Conservation (phyloP, 2,797 vertebrate species). For the Vultur gryphus region DNA sequence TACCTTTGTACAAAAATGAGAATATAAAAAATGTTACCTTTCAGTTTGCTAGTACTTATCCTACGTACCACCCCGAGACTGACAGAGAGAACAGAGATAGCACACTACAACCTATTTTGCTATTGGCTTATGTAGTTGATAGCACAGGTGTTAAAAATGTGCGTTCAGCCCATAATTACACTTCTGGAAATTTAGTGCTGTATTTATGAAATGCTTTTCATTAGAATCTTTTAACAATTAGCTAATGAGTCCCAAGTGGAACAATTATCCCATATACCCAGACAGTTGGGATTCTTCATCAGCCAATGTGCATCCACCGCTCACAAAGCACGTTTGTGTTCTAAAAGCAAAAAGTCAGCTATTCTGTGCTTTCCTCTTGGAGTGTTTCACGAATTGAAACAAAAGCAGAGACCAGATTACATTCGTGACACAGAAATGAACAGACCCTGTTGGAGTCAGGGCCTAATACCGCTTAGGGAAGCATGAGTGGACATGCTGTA, state of each 20-base stretch:
- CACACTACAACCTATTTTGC: neutral
- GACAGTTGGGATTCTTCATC: constrained; percentile 30
- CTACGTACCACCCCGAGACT: neutral
- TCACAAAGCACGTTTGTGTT: neutral
- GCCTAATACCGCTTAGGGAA: neutral
- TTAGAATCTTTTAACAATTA: constrained; percentile 54
- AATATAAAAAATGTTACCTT: neutral
- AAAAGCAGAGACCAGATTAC: neutral
- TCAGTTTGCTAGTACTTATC: neutral
- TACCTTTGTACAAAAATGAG: neutral
- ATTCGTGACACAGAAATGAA: neutral
- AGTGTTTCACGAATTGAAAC: neutral
- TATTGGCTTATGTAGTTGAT: neutral
- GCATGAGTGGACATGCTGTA: neutral
- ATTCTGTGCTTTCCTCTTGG: neutral
- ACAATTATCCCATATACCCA: constrained; percentile 30
- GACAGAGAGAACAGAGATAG: neutral
- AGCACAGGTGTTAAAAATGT: constrained; percentile 17
- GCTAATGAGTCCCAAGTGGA: constrained; percentile 59
- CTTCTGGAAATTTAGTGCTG: constrained; percentile 27
- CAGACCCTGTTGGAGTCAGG: neutral
- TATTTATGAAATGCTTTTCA: constrained; percentile 50
- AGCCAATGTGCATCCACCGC: neutral
- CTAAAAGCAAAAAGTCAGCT: neutral
- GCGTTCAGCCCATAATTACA: neutral